Base-by-base conservation (phyloP, 2,888 invertebrate genomes). In the Cyclophora albipunctata region DNA sequence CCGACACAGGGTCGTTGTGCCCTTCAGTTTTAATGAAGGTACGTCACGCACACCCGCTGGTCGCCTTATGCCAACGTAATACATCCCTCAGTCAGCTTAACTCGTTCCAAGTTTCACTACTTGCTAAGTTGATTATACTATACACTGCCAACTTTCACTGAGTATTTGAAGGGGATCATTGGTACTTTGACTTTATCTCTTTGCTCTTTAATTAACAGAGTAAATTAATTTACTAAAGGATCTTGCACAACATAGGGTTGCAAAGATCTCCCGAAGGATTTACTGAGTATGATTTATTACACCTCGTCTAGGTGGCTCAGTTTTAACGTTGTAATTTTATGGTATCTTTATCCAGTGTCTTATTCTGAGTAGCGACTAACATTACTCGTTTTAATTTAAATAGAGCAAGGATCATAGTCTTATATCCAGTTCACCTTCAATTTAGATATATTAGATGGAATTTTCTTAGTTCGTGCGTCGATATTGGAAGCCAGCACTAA, bases 11-110 rank as follows among this genome's bases (percentile, higher is more conserved):
- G 62, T 59, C 58, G 57, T 53, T 59, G 60, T 63, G 69, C 67
- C 73, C 72, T 73, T 73, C 67, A 57, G 56, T 56, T 65, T 62
- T 71, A 75, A 78, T 68, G 71, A 65, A 52, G 59, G 54, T 50
- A 55, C 57, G 66, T 68, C 76, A 76, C 73, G 73, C 73, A 73
- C 58, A 63, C 52, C 55, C 49, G 51, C 48, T 46, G 37, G 37
- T 37, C 37, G 37, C 37, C 20, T 20, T 20, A 1, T 37, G 37
- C 37, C 42, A 47, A 45, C 53, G 43, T 52, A 20, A 20, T 20
- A 51, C 45, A 46, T 20, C 54, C 50, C 48, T 41, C 34, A 45
- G 45, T 48, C 45, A 53, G 52, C 46, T 49, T 51, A 46, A 48
- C 45, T 46, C 54, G 53, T 50, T 54, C 53, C 55, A 59, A 64